Evolutionary conservation across 2,888 invertebrate genomes (phyloP).

Genomic region (Drosophila algonquin): DNA sequence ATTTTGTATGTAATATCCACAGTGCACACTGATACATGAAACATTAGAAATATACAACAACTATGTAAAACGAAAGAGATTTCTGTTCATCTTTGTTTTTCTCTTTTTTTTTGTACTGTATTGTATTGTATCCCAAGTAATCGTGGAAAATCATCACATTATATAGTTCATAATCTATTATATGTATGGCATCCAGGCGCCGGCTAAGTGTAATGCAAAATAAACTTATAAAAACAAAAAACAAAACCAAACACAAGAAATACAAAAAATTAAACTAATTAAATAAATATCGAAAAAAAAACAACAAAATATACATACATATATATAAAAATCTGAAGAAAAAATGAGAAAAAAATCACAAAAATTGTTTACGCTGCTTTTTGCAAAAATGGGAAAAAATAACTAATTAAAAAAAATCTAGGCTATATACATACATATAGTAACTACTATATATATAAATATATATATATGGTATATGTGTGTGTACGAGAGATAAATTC

Average conservation of each 20-base stretch:
- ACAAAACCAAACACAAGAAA: constrained; percentile 28
- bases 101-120: constrained; percentile 3
- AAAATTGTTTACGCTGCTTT: constrained; percentile 55
- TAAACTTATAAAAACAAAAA: constrained; percentile 7
- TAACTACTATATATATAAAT: constrained; percentile 31
- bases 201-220: constrained; percentile 46
- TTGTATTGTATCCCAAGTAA: constrained; percentile 24
- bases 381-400: constrained; percentile 33
- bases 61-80: neutral
- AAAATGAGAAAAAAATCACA: constrained; percentile 20
- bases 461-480: constrained; percentile 36
- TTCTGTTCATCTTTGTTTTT: neutral
- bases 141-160: constrained; percentile 27
- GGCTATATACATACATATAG: constrained; percentile 21
- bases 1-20: constrained; percentile 44
- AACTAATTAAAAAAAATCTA: constrained; percentile 1
- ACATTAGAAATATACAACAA: constrained; percentile 6
- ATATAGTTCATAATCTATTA: constrained; percentile 27
- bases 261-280: constrained; percentile 12
- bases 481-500: constrained; percentile 50
- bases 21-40: constrained; percentile 10
- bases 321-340: neutral
- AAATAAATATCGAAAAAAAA: constrained; percentile 1
- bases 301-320: neutral
- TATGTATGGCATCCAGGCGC: constrained; percentile 22